Conservation (phyloP, 1,140 invertebrate genomes). For the Leguminivora glycinivorella region DNA sequence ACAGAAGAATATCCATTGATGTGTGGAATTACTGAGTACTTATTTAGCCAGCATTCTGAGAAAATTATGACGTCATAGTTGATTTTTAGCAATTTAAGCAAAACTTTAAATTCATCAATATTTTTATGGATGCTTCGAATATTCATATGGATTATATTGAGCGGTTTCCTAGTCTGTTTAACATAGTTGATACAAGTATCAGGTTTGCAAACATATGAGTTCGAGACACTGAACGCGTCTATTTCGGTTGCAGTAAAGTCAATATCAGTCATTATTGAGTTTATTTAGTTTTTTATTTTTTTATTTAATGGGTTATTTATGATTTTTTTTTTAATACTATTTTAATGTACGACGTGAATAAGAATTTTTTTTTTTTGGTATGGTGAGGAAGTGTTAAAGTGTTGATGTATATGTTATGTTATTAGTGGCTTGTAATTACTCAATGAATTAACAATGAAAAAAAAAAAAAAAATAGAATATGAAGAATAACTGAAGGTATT, state of each 20-base stretch:
- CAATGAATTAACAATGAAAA: not conserved
- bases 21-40: conserved; percentile 5
- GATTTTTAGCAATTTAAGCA: not conserved
- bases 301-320: not conserved
- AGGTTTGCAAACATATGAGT: not conserved
- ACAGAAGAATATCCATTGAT: conserved; percentile 17
- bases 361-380: not conserved
- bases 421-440: not conserved
- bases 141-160: conserved; percentile 26
- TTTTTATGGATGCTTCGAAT: conserved; percentile 27
- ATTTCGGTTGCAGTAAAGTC: not conserved
- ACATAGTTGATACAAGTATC: not conserved
- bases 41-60: conserved; percentile 31
- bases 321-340: not conserved
- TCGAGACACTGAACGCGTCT: not conserved
- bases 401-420: not conserved
- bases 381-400: not conserved
- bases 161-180: not conserved
- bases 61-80: conserved; percentile 31
- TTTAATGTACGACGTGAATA: not conserved
- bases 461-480: not conserved
- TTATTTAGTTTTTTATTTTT: too few species aligned
- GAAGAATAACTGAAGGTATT: too few species aligned
- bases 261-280: not conserved
- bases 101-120: not conserved